phyloP scores from a whole-genome alignment of 2,113 vertebrate species.

The Psammodynastes pulverulentus region DNA sequence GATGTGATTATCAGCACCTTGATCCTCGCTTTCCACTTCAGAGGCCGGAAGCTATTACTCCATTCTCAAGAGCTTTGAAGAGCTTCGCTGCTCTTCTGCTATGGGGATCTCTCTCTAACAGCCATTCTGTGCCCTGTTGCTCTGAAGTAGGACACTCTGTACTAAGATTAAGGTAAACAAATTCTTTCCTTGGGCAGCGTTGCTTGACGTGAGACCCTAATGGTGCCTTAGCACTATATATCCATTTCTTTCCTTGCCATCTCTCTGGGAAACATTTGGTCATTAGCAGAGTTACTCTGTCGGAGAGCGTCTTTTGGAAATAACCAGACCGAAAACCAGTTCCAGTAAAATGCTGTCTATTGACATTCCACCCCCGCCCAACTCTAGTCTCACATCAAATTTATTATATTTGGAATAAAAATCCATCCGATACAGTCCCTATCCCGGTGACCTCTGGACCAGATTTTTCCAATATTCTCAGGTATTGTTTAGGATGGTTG shows the following conservation, averaged over 20 bases:
- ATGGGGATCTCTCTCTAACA: not conserved
- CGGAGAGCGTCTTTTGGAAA: not conserved
- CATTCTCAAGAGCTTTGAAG: not conserved
- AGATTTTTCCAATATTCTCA: not conserved
- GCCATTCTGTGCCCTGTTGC: not conserved
- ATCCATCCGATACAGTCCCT: not conserved
- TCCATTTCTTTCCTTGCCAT: conserved; percentile 13
- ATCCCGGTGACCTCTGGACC: not conserved
- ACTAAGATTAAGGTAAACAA: conserved; percentile 24
- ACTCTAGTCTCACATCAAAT: not conserved
- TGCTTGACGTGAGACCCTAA: conserved; percentile 16
- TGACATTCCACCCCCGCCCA: rapidly evolving
- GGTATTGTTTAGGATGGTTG: not conserved
- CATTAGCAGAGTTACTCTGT: conserved; percentile 32
- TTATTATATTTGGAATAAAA: not conserved
- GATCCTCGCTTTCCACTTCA: not conserved
- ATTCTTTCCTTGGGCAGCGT: conserved; percentile 10
- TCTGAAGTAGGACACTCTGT: not conserved
- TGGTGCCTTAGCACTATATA: not conserved
- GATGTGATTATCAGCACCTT: not conserved
- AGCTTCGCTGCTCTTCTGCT: not conserved
- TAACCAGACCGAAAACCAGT: conserved; percentile 8
- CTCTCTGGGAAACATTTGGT: conserved; percentile 9
- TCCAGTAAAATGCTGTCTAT: not conserved
- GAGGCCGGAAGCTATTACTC: conserved; percentile 11